A percentile compares a stretch with the other conserved stretches of the same genome.
phyloP scores from a whole-genome alignment of 2,113 vertebrate species.

The Podarcis raffonei region DNA sequence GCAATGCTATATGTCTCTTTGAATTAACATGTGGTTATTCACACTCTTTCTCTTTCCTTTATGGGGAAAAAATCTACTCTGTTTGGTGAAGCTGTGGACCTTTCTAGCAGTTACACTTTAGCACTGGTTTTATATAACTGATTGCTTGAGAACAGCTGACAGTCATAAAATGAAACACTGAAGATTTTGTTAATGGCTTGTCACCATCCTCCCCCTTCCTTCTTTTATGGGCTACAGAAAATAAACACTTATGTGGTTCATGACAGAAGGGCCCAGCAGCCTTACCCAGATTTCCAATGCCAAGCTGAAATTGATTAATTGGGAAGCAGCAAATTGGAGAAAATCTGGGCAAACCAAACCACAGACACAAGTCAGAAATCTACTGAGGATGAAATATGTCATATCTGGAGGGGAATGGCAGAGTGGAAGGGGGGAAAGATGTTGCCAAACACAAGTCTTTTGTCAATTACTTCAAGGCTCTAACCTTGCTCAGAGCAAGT shows the following conservation, averaged over 20 bases:
- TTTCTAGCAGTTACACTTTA: constrained; percentile 30
- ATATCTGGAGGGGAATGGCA: constrained; percentile 16
- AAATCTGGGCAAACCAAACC: accelerated
- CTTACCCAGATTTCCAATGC: neutral
- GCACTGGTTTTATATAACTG: constrained; percentile 45
- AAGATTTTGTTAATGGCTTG: constrained; percentile 58
- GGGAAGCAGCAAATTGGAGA: neutral
- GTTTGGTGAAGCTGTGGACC: neutral
- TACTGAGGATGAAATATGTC: constrained; percentile 2
- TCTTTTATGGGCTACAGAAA: constrained; percentile 37
- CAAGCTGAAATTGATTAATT: constrained; percentile 40
- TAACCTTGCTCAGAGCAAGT: neutral
- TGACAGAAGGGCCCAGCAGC: neutral
- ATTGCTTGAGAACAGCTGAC: constrained; percentile 57
- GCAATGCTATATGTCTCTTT: neutral
- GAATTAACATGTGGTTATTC: neutral
- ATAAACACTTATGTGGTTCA: constrained; percentile 3
- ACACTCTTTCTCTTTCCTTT: neutral
- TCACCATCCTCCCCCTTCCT: constrained; percentile 33
- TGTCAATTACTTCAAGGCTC: constrained; percentile 20
- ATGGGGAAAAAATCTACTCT: neutral
- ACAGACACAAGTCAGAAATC: accelerated
- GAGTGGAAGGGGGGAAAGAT: neutral
- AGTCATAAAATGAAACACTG: constrained; percentile 51
- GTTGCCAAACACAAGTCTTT: neutral